Evolutionary conservation across 2,888 invertebrate genomes (phyloP), one percentile per base, ranked within the genome.

Genomic region (Eugnorisma glareosa): DNA sequence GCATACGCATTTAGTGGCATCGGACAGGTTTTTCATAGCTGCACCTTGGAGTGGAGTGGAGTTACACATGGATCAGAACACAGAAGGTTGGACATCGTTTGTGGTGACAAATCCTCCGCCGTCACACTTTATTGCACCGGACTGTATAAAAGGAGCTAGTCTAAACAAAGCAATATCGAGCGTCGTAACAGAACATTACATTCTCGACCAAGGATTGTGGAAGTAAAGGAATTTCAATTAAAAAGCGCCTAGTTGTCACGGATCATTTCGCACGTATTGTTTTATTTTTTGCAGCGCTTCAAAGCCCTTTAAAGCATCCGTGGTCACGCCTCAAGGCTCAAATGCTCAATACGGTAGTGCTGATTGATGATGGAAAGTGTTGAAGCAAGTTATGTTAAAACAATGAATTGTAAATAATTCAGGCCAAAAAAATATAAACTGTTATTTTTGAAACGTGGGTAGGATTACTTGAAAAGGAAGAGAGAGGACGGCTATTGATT

Each of bases 251-350:
- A 85, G 75, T 70, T 79, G 73, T 69, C 59, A 72, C 68, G 85
- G 77, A 68, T 77, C 77, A 70, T 67, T 81, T 79, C 68, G 73
- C 57, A 72, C 69, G 75, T 48, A 76, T 74, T 81, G 81, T 83
- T 70, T 57, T n/a, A 71, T 85, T 79, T 86, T 86, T 86, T 75
- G 77, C 75, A 61, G 63, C 37, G 64, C 45, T 70, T 54, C 31
- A 48, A 85, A 87, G 80, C 86, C 79, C 75, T 86, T 79, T 64
- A 75, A 70, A 79, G 75, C 66, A 75, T 67, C 68, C 63, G 57
- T 40, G 35, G 79, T 79, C 86, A 87, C 86, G 84, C 74, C 68
- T 76, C 82, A 40, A 48, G 57, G 86, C 76, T 86, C 35, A 35
- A 61, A 35, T 61, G n/a, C 63, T 64, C 75, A 80, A 79, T 66